phyloP scores from a whole-genome alignment of 2,797 vertebrate genomes.

The Tenualosa ilisha region DNA sequence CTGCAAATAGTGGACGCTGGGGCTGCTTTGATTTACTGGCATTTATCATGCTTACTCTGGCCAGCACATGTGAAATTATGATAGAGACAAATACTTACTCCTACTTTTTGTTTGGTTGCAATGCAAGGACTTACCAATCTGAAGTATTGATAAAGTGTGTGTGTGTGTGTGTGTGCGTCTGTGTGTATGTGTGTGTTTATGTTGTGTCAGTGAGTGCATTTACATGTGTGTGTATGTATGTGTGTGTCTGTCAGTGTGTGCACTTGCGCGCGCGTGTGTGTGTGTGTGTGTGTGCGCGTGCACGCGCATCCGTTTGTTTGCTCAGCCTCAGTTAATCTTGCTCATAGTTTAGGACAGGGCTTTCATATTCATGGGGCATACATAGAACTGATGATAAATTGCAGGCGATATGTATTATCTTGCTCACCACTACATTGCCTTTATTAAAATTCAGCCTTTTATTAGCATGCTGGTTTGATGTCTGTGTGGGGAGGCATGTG shows the following conservation, averaged over 20 bases:
- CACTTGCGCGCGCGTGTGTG: neutral
- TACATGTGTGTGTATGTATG: neutral
- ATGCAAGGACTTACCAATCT: slow-evolving; percentile 10
- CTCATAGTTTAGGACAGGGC: neutral
- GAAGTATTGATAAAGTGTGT: slow-evolving; percentile 10
- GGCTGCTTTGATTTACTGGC: neutral
- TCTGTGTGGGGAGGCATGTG: neutral
- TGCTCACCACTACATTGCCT: neutral
- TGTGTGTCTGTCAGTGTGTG: neutral
- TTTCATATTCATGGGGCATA: neutral
- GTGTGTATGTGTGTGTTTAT: neutral
- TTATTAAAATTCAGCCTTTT: slow-evolving; percentile 5
- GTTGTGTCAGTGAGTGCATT: no score
- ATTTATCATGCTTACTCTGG: slow-evolving; percentile 21
- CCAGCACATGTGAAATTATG: neutral
- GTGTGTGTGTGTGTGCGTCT: neutral
- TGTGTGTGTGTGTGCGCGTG: neutral
- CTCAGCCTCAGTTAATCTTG: slow-evolving; percentile 6
- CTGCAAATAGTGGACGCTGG: neutral
- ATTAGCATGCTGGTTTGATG: neutral
- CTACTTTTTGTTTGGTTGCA: neutral
- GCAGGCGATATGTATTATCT: neutral
- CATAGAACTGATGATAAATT: neutral
- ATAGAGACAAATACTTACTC: slow-evolving; percentile 10
- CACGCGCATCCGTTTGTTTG: neutral